Evolutionary conservation across 2,797 vertebrate genomes (phyloP), one percentile per base, ranked within the genome.

Genomic region (Lithobates pipiens): DNA sequence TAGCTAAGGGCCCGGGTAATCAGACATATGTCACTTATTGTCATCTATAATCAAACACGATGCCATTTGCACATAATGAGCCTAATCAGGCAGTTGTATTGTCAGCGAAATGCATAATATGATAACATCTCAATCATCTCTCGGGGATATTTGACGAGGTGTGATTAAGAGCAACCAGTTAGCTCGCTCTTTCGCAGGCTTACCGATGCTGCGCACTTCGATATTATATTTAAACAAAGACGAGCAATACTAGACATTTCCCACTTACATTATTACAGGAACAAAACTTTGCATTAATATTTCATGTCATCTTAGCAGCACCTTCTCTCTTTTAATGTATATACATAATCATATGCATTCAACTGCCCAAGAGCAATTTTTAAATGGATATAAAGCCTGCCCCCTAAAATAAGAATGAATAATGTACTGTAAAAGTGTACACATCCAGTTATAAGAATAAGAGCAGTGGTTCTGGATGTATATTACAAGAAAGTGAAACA

Each of bases 31-130:
- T 71, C 76, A 73, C 23, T 84, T 69, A 34, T 70, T 63, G 46
- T 67, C 50, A 16, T 78, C 76, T 39, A 63, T 65, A 85, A 85
- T 85, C 83, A 79, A 71, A 21, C 68, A 65, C 25, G 9, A 25
- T 78, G 61, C 42, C 76, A 78, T 78, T 39, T 78, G 61, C 83
- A 70, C 57, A 68, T 85, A 85, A 84, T 84, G 25, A 70, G 25
- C 50, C 75, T 78, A 71, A 85, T 85, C 76, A 85, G 25, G 46
- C 83, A 32, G 69, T 74, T 50, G 23, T 68, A 85, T 85, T 79
- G 77, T 85, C 76, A 42, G 50, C 34, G 54, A 44, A 63, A 61
- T 29, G 75, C n/a, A 39, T 67, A 73, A 85, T 16, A 74, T n/a
- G 18, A 34, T 74, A 80, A 74, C 27, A 74, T 80, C 70, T 79